These are phyloP conservation scores for Miniopterus natalensis DNA, from an alignment of 2,113 vertebrate genomes.

Conservation along the genomic window DNA sequence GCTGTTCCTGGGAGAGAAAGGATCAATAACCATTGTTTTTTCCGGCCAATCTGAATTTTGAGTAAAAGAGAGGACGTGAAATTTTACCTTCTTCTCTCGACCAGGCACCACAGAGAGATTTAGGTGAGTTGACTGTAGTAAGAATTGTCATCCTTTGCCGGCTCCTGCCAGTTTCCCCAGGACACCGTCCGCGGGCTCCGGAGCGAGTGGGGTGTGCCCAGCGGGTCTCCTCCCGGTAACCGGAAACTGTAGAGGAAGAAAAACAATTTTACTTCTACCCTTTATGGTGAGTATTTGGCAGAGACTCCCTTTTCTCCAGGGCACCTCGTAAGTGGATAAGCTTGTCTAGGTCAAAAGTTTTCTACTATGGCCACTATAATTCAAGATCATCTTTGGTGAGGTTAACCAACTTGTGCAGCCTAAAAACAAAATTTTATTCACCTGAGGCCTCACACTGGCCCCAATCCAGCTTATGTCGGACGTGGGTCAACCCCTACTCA, in stretches of 20 bases:
- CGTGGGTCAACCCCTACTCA: too few species aligned
- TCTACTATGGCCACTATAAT: not conserved
- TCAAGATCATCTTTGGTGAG: not conserved
- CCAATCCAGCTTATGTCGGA: not conserved
- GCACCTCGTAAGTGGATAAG: not conserved
- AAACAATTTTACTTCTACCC: not conserved
- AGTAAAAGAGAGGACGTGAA: not conserved
- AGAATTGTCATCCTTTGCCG: not conserved
- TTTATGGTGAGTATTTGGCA: not conserved
- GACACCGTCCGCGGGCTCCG: not conserved
- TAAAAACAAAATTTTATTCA: not conserved
- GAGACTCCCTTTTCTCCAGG: not conserved
- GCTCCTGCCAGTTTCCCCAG: not conserved
- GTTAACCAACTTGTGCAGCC: not conserved
- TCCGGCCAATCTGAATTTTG: not conserved
- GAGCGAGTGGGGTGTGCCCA: not conserved
- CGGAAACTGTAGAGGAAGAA: not conserved
- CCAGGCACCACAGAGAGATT: not conserved
- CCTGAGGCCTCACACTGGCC: not conserved
- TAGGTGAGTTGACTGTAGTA: not conserved
- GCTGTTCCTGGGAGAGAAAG: not conserved
- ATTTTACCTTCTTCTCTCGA: not conserved
- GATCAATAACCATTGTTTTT: not conserved
- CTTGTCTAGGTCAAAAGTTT: not conserved
- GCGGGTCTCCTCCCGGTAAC: not conserved